Conservation (phyloP, 2,888 invertebrate species). For the Eurois occulta region DNA sequence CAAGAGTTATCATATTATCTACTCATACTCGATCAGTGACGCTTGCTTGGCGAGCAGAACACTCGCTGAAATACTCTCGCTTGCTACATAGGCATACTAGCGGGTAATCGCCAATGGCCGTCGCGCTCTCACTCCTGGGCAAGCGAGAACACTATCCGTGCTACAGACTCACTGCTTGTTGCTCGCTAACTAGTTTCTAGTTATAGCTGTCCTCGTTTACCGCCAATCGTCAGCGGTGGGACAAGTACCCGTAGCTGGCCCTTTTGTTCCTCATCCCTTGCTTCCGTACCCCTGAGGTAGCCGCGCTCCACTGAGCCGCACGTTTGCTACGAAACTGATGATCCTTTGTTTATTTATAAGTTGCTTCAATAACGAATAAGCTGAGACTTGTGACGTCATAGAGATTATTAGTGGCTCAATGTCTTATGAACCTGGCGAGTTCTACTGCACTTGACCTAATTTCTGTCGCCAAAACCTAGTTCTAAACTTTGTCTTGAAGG, state of each 20-base stretch:
- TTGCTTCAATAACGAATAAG: background rate
- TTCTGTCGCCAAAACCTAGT: background rate
- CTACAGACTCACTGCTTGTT: background rate
- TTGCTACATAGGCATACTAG: background rate
- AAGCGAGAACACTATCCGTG: background rate
- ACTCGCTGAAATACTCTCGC: background rate
- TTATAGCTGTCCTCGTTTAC: background rate
- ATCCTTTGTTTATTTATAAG: constrained; percentile 11
- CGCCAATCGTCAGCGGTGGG: background rate
- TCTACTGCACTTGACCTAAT: background rate
- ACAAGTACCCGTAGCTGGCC: background rate
- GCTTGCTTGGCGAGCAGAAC: background rate
- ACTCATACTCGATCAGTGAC: background rate
- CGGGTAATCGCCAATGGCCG: background rate
- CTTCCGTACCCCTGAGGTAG: constrained; percentile 44
- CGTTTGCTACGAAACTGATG: background rate
- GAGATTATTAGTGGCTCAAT: background rate
- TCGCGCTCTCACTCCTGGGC: background rate
- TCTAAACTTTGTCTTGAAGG: background rate
- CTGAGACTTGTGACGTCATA: background rate
- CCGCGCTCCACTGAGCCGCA: background rate
- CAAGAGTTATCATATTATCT: background rate
- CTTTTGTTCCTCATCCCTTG: constrained; percentile 17
- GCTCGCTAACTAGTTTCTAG: background rate
- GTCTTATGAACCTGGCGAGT: background rate